Conservation (phyloP, 2,888 invertebrate species). For the Dynastes tityus region DNA sequence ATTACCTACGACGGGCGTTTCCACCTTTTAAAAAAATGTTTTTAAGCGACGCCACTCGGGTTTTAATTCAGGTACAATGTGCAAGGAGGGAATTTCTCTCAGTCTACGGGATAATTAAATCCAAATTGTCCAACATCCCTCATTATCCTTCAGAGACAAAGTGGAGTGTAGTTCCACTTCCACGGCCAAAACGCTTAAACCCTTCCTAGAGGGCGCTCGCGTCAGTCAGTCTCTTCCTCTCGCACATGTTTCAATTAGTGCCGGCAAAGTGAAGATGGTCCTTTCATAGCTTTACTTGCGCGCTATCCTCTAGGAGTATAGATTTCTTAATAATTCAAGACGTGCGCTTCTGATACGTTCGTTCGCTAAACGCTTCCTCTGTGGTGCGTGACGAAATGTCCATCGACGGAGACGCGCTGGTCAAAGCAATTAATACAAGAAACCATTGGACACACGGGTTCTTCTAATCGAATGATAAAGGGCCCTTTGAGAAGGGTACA, state of each 20-base stretch:
- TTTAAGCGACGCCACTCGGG: conserved; percentile 25
- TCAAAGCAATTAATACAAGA: conserved; percentile 59
- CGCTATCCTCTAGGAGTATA: conserved; percentile 25
- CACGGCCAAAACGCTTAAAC: conserved; percentile 32
- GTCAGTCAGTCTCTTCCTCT: conserved; percentile 36
- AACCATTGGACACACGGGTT: conserved; percentile 52
- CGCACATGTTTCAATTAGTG: conserved; percentile 58
- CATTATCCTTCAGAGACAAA: conserved; percentile 53
- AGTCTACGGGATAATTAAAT: conserved; percentile 50
- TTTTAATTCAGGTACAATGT: conserved; percentile 47
- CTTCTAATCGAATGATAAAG: conserved; percentile 60
- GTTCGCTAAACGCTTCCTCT: conserved; percentile 12
- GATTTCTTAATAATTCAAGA: conserved; percentile 61
- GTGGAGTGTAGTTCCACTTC: conserved; percentile 51
- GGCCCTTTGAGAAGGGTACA: conserved; percentile 53
- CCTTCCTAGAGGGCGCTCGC: conserved; percentile 44
- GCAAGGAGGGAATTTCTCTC: conserved; percentile 22
- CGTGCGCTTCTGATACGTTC: conserved; percentile 40
- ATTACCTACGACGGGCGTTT: conserved; percentile 27
- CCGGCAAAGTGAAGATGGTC: conserved; percentile 53
- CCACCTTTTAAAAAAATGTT: conserved; percentile 24
- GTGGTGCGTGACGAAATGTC: conserved; percentile 43
- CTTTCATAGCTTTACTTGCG: conserved; percentile 50
- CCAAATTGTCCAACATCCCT: conserved; percentile 49
- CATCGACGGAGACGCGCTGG: conserved; percentile 54